These are phyloP conservation scores for Phalacrocorax pelagicus DNA, from an alignment of 2,113 vertebrate genomes.

Conservation along the genomic window DNA sequence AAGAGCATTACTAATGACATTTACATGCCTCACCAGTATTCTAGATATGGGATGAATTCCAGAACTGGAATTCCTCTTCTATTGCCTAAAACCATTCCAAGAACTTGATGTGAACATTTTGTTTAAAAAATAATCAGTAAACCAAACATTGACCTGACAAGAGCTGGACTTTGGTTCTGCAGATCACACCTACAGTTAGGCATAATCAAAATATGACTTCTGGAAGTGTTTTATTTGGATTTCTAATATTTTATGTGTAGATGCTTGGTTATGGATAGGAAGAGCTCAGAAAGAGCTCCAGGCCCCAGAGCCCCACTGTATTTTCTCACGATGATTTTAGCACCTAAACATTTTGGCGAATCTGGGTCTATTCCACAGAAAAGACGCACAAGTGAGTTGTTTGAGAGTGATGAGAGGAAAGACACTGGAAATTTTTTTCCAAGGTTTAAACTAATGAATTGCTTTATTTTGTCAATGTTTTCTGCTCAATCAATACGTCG, in stretches of 20 bases:
- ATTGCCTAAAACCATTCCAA: background rate
- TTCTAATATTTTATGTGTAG: background rate
- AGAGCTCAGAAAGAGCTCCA: background rate
- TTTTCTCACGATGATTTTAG: background rate
- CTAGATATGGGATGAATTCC: background rate
- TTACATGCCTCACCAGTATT: background rate
- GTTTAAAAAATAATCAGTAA: background rate
- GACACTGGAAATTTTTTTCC: background rate
- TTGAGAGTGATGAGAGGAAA: background rate
- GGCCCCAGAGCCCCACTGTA: background rate
- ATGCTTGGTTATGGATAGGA: background rate
- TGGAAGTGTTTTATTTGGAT: background rate
- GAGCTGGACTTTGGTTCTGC: background rate
- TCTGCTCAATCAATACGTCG: background rate
- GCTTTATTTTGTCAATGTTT: background rate
- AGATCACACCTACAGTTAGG: background rate
- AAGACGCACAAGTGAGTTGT: background rate
- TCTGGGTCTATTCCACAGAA: background rate
- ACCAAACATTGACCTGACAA: background rate
- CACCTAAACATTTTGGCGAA: background rate
- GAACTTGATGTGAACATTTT: background rate
- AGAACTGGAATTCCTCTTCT: background rate
- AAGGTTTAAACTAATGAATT: background rate
- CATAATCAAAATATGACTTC: background rate
- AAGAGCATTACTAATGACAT: background rate